Evolutionary conservation across 2,113 vertebrate species (phyloP), one percentile per base, ranked within the genome.

Genomic region (Scolopax mira): DNA sequence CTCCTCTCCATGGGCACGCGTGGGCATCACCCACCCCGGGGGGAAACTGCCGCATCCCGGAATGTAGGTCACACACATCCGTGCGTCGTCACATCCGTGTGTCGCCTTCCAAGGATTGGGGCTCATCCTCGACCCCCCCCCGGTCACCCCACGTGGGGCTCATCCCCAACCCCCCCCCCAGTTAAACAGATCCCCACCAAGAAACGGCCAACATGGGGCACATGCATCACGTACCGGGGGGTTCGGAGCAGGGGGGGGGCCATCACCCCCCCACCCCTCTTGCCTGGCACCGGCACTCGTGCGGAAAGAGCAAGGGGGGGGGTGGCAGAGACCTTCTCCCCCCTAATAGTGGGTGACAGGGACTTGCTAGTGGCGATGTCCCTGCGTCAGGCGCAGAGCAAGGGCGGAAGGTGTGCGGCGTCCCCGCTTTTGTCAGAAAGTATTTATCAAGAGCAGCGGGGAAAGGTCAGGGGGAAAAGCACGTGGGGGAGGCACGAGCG

Each of bases 221-320:
- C 16, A 27, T 16, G 64, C 5, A 8, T 33, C 8, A 11, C 4
- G 23, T 23, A 33, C 19, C 0, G 12, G 72, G 30, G 22, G 25
- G 60, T 24, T 5, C 1, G 9, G 18, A 37, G 24, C 13, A 44
- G 42, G 42, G 42, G 42, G 42, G 42, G 13, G 41, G 15, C 41
- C 41, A 42, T 14, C 41, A 15, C 13, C 41, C 41, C 41, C 11
- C 41, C 42, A 48, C 49, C 39, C n/a, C 49, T 39, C 39, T 22
- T 3, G 54, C n/a, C 85, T 7, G 72, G 57, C 62, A 51, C 64
- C 24, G 97, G 97, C 94, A 89, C 84, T 98, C 95, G 97, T 97
- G 98, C 96, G 96, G 97, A 98, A 98, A 96, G 96, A 92, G 41
- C 41, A 42, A 42, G 97, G 96, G 54, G 67, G 62, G 97, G 31